Percentiles rank a stretch among this genome's conserved stretches.
These are phyloP conservation scores for Colistium nudipinnis DNA, from an alignment of 2,113 vertebrate genomes.

Conservation along the genomic window DNA sequence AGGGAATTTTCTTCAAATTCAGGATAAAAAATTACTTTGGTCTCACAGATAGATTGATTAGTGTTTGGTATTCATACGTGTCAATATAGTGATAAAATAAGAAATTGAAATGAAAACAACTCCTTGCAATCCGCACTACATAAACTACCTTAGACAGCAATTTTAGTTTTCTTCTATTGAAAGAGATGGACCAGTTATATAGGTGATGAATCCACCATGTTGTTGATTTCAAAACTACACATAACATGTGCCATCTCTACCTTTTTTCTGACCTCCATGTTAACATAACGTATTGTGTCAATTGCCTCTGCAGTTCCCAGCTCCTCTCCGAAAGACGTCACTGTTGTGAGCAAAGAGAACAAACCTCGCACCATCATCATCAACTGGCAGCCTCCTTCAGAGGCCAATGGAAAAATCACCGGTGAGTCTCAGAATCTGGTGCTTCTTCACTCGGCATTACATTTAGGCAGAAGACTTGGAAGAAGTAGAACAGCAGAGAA, in stretches of 20 bases:
- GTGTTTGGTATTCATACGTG: neutral
- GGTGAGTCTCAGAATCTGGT: conserved; percentile 75
- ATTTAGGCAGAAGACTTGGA: too few species aligned
- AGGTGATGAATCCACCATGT: neutral
- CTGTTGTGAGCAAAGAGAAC: conserved; percentile 98
- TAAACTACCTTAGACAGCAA: too few species aligned
- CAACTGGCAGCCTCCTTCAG: conserved; percentile 98
- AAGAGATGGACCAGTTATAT: too few species aligned
- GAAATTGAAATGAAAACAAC: too few species aligned
- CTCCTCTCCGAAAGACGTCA: conserved; percentile 97
- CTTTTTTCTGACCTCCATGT: neutral
- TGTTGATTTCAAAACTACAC: neutral
- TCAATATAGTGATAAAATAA: neutral
- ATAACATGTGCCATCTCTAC: neutral
- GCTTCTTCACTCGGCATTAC: neutral
- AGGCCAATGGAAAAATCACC: conserved; percentile 98
- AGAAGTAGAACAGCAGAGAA: too few species aligned
- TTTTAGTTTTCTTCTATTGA: too few species aligned
- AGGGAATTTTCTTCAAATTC: too few species aligned
- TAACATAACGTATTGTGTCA: conserved; percentile 5
- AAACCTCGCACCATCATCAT: conserved; percentile 97
- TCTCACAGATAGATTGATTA: neutral
- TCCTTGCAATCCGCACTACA: too few species aligned
- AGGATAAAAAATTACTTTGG: too few species aligned
- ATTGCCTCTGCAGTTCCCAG: conserved; percentile 84